Percentiles rank a stretch among this genome's conserved stretches.
Conservation (phyloP, 2,888 invertebrate species). For the Aporophyla lueneburgensis region DNA sequence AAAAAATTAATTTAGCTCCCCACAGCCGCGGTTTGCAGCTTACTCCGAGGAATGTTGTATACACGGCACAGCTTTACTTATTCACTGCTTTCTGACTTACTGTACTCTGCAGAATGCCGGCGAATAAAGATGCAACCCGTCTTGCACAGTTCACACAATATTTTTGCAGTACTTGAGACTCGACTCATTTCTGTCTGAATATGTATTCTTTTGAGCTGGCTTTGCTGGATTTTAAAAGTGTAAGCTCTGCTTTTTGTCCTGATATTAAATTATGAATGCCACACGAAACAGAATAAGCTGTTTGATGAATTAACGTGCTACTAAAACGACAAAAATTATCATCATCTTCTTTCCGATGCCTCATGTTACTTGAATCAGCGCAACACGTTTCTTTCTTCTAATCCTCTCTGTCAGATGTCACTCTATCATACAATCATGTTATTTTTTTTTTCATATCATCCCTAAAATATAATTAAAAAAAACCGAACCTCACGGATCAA, state of each 20-base stretch:
- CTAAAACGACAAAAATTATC: background rate
- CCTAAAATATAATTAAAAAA: background rate
- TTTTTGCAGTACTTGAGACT: slow-evolving; percentile 29
- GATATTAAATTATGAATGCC: background rate
- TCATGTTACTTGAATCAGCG: background rate
- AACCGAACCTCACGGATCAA: background rate
- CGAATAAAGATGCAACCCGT: slow-evolving; percentile 37
- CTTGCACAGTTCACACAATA: slow-evolving; percentile 27
- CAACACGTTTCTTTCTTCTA: background rate
- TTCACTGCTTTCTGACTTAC: slow-evolving; percentile 46
- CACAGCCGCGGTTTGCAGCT: slow-evolving; percentile 3
- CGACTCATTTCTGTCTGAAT: background rate
- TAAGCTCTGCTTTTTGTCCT: background rate
- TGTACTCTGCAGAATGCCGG: slow-evolving; percentile 19
- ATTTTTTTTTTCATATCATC: background rate
- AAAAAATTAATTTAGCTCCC: slow-evolving; percentile 49
- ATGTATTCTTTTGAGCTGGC: slow-evolving; percentile 5
- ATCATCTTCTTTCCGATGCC: too few relatives aligned
- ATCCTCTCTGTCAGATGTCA: background rate
- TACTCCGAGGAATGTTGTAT: slow-evolving; percentile 10
- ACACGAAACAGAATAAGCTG: background rate
- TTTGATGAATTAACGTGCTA: background rate
- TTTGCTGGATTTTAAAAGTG: background rate
- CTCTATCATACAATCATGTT: background rate
- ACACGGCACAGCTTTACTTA: slow-evolving; percentile 39